phyloP scores from a whole-genome alignment of 2,113 vertebrate genomes.

The Chunga burmeisteri region DNA sequence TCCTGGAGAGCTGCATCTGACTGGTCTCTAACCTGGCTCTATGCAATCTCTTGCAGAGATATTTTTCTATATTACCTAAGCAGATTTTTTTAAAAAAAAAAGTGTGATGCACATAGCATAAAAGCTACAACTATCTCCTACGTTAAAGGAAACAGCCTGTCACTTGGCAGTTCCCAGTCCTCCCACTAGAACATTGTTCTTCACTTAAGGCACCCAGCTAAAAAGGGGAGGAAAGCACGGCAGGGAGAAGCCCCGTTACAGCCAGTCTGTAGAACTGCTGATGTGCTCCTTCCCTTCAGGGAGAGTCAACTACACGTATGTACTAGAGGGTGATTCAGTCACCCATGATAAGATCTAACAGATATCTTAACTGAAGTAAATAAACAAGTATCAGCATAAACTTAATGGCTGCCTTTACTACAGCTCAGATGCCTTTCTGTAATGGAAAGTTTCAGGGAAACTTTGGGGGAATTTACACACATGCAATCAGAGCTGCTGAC shows the following conservation, averaged over 20 bases:
- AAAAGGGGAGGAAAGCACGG: background rate
- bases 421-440: background rate
- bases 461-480: conserved; percentile 23
- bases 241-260: background rate
- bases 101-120: background rate
- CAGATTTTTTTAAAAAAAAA: background rate
- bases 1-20: background rate
- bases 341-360: background rate
- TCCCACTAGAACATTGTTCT: background rate
- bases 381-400: background rate
- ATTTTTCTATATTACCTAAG: background rate
- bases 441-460: conserved; percentile 33
- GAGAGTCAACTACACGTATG: background rate
- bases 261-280: background rate
- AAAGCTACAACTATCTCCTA: background rate
- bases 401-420: background rate
- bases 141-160: background rate
- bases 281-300: background rate
- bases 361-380: background rate
- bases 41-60: background rate
- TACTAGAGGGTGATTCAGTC: background rate
- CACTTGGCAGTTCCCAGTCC: background rate
- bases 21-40: background rate
- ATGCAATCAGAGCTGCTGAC: conserved; percentile 32
- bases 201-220: background rate